Percentiles rank a stretch among this genome's conserved stretches.
Evolutionary conservation across 2,113 vertebrate species (phyloP).

Genomic region (Pomatorhinus ruficollis): DNA sequence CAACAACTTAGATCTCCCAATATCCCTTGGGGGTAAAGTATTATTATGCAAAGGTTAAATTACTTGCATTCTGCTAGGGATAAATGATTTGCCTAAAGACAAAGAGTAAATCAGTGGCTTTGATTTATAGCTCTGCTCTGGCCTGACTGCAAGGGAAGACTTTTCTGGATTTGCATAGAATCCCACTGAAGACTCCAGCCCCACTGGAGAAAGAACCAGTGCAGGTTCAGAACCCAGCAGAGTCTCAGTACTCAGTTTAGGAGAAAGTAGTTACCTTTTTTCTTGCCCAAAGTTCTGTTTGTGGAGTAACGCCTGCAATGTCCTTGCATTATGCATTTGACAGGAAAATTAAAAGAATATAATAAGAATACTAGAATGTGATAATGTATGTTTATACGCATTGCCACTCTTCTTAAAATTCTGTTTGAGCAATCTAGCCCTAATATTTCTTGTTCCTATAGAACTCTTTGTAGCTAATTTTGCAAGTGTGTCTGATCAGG

Average conservation of each 20-base stretch:
- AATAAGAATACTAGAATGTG: conserved; percentile 1
- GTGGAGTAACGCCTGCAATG: not conserved
- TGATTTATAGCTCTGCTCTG: conserved; percentile 38
- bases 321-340: not conserved
- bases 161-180: not conserved
- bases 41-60: conserved; percentile 32
- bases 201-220: not conserved
- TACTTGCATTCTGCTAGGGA: not conserved
- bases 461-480: conserved; percentile 60
- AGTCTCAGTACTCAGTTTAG: not conserved
- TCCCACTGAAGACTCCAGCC: not conserved
- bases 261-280: not conserved
- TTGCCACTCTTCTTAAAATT: conserved; percentile 40
- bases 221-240: not conserved
- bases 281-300: not conserved
- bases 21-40: not conserved
- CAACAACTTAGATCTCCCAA: not conserved
- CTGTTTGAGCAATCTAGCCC: conserved; percentile 58
- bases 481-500: conserved; percentile 50
- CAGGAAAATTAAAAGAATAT: not conserved
- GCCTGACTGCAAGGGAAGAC: not conserved
- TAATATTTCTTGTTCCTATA: conserved; percentile 56
- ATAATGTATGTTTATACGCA: conserved; percentile 40
- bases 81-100: conserved; percentile 55
- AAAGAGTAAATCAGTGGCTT: conserved; percentile 21